phyloP scores from a whole-genome alignment of 2,113 vertebrate genomes.

The Tricholaema leucomelas region DNA sequence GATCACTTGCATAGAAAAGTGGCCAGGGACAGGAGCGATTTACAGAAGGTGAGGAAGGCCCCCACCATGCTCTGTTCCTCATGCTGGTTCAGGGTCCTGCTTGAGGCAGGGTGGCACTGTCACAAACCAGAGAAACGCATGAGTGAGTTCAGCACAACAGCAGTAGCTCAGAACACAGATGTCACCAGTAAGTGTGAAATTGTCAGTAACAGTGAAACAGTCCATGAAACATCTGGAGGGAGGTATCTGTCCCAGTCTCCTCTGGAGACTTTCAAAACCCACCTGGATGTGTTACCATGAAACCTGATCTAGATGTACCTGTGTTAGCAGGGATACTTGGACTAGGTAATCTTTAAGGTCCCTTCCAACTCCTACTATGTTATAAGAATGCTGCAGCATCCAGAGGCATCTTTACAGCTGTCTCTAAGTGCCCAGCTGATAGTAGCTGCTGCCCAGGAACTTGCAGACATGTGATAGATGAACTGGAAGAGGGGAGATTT shows the following conservation, averaged over 20 bases:
- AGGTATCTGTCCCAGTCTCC: neutral
- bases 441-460: neutral
- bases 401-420: neutral
- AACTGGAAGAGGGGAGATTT: too few relatives aligned
- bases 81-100: neutral
- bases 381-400: neutral
- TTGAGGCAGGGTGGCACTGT: neutral
- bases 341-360: too few relatives aligned
- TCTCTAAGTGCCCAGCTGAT: neutral
- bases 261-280: too few relatives aligned
- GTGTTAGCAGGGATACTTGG: too few relatives aligned
- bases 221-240: neutral
- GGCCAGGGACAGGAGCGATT: neutral
- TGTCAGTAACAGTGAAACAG: neutral
- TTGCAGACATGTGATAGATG: neutral
- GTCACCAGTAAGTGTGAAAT: too few relatives aligned
- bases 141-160: neutral
- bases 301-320: too few relatives aligned
- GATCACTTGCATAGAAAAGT: neutral
- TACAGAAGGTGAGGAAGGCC: neutral
- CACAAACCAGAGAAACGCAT: neutral
- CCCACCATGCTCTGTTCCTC: fast-evolving
- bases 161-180: neutral
- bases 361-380: too few relatives aligned
- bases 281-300: too few relatives aligned